Evolutionary conservation across 2,113 vertebrate genomes (phyloP).

Genomic region (Ramphastos sulfuratus): DNA sequence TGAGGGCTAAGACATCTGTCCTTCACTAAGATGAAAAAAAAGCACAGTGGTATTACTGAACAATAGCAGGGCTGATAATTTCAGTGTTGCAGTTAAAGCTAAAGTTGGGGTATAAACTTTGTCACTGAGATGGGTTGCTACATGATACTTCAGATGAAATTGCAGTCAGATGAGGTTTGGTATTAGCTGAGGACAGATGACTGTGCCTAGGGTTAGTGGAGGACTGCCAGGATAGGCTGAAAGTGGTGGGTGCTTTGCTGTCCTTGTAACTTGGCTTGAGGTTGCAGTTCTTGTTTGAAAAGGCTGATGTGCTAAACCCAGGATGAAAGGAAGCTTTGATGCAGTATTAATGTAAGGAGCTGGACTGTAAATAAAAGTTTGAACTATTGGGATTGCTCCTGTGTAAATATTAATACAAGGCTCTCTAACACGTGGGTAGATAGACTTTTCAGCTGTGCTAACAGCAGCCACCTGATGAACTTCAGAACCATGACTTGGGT

Average conservation of each 20-base stretch:
- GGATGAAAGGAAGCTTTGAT: neutral
- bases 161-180: neutral
- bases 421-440: rapidly evolving
- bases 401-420: neutral
- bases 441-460: neutral
- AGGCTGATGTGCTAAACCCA: neutral
- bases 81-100: neutral
- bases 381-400: neutral
- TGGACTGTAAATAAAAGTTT: neutral
- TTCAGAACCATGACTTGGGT: neutral
- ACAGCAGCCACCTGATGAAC: neutral
- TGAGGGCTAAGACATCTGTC: neutral
- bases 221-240: neutral
- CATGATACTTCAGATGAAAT: neutral
- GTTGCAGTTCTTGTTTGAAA: neutral
- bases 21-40: neutral
- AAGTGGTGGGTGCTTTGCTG: neutral
- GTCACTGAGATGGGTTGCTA: neutral
- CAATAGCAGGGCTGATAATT: neutral
- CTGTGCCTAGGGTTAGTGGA: neutral
- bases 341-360: neutral
- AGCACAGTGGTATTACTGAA: neutral
- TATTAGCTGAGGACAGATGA: neutral
- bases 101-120: neutral
- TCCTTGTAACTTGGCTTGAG: neutral